Conservation (phyloP, 2,888 invertebrate species). For the Chrysolina americana region DNA sequence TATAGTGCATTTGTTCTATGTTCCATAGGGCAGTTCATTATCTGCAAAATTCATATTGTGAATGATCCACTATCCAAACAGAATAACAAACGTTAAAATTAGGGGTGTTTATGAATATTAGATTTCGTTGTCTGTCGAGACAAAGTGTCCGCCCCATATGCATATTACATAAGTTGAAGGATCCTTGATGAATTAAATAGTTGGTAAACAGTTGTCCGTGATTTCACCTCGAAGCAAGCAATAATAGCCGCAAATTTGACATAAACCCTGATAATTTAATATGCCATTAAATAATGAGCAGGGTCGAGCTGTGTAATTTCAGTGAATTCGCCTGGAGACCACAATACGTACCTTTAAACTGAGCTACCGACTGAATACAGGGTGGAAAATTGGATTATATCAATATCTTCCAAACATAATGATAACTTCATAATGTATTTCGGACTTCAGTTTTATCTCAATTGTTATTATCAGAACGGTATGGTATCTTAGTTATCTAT, state of each 20-base stretch:
- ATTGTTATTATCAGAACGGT: no score
- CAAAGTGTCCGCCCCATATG: constrained; percentile 45
- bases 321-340: constrained; percentile 52
- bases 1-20: no score
- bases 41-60: constrained; percentile 4
- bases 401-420: no score
- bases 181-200: constrained; percentile 48
- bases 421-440: no score
- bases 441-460: no score
- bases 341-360: constrained; percentile 49
- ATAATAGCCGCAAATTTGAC: constrained; percentile 55
- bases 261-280: constrained; percentile 59
- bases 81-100: constrained; percentile 27
- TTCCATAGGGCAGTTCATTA: not conserved
- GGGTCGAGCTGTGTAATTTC: constrained; percentile 62
- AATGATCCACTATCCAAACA: constrained; percentile 34
- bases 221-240: constrained; percentile 38
- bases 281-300: constrained; percentile 63
- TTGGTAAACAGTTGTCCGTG: constrained; percentile 40
- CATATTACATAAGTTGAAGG: constrained; percentile 43
- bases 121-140: constrained; percentile 41
- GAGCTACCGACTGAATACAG: constrained; percentile 32
- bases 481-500: no score
- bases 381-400: not conserved
- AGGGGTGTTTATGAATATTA: constrained; percentile 37